Base-by-base conservation (phyloP, 2,797 vertebrate species). In the Saxicola maurus region DNA sequence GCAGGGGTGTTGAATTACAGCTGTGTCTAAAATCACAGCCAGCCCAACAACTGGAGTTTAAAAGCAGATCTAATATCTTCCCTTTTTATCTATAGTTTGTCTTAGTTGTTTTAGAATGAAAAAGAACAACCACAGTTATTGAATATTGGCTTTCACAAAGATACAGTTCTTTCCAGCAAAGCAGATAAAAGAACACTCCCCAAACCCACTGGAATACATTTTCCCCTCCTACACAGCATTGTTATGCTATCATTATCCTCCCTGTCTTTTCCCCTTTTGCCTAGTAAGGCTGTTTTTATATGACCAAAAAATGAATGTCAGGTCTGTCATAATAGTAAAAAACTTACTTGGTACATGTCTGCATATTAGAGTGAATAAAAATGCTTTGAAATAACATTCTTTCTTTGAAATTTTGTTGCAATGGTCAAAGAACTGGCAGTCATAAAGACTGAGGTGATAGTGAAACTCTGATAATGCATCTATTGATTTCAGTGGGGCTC, bases 301-400 rank as follows among this genome's bases (percentile, higher is more conserved):
- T 42, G 69, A 75, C 59, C 52, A 35, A 90, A 88, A 92, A 71
- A 77, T 60, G 42, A 89, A 69, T 2, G 0, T 71, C 38, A 45
- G 24, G 16, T 84, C 71, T 88, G 31, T 80, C 81, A 60, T 79
- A 85, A 85, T 51, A 89, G 61, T 82, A 80, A 82, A 93, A 94
- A 76, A 55, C 55, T 14, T 77, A 49, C 49, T 80, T 52, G 40
- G n/a, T 66, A 17, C 8, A 10, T 60, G 52, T 30, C 33, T 82
- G 17, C 72, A 16, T 72, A 51, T 72, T 61, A 51, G 20, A 56
- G 48, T 78, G 52, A 65, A 60, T 75, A 62, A 75, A 73, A 64
- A 68, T 60, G 49, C 66, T 90, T 89, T 91, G 73, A 90, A 82
- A 62, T 19, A 45, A 13, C 30, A 35, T 80, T 78, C 21, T 77